Conservation (phyloP, 1,140 invertebrate species). For the Heliconius nattereri region DNA sequence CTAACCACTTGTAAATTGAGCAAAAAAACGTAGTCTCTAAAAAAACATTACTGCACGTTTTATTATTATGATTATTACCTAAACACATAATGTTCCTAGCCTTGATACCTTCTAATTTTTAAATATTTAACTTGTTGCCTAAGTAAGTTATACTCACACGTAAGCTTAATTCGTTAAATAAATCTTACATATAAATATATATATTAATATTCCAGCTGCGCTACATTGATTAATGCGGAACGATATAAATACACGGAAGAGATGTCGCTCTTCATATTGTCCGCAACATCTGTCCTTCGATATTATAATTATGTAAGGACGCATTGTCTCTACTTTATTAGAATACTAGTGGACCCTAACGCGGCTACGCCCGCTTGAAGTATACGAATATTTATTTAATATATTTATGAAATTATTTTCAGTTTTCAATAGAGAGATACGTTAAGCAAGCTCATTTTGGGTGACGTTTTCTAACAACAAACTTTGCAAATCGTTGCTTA, state of each 20-base stretch:
- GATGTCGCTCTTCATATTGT: slow-evolving; percentile 57
- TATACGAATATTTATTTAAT: too few species aligned
- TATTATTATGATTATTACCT: slow-evolving; percentile 25
- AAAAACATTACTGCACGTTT: slow-evolving; percentile 27
- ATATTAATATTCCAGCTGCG: slow-evolving; percentile 46
- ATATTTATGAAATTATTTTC: too few species aligned
- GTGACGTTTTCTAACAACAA: too few species aligned
- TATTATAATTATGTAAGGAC: slow-evolving; percentile 38
- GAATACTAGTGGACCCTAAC: too few species aligned
- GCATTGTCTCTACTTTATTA: slow-evolving; percentile 28
- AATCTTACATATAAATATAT: slow-evolving; percentile 7
- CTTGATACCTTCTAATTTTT: slow-evolving; percentile 24
- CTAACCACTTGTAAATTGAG: slow-evolving; percentile 29
- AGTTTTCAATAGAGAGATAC: too few species aligned
- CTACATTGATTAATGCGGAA: slow-evolving; percentile 56
- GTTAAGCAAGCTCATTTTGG: too few species aligned
- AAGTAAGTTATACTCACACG: slow-evolving; percentile 11
- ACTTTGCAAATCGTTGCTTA: too few species aligned
- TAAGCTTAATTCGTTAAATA: not conserved
- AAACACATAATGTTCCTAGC: slow-evolving; percentile 16
- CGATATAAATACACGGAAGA: slow-evolving; percentile 70
- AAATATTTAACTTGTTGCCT: slow-evolving; percentile 8
- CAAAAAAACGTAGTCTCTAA: slow-evolving; percentile 38
- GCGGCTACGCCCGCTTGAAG: too few species aligned
- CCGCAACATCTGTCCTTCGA: slow-evolving; percentile 59